Conservation (phyloP, 1,140 invertebrate species). For the Musca vetustissima region DNA sequence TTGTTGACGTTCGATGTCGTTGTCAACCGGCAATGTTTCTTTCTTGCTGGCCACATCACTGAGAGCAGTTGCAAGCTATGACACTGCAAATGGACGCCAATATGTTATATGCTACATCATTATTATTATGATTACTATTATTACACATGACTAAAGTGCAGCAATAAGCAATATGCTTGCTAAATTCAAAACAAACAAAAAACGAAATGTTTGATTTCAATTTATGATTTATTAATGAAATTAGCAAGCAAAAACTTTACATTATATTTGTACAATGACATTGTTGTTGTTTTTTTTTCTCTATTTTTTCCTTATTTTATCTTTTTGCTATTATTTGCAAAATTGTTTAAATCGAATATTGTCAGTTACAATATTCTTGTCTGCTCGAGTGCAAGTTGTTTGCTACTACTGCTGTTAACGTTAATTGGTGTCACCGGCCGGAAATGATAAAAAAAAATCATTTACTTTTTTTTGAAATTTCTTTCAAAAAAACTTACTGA, state of each 20-base stretch:
- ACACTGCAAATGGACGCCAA: too few species aligned
- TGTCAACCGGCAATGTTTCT: background rate
- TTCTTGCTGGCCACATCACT: background rate
- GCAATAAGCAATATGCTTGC: too few species aligned
- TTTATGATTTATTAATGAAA: conserved; percentile 19
- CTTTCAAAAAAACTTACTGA: background rate
- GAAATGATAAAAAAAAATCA: conserved; percentile 14
- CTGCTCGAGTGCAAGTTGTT: background rate
- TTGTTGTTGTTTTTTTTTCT: too few species aligned
- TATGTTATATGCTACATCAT: too few species aligned
- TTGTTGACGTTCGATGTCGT: background rate
- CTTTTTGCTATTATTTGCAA: too few species aligned
- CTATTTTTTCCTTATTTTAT: too few species aligned
- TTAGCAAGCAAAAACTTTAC: background rate
- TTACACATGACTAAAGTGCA: too few species aligned
- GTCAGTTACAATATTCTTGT: background rate
- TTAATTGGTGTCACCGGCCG: conserved; percentile 19
- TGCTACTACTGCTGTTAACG: background rate
- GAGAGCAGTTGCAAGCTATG: too few species aligned
- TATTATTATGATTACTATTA: too few species aligned
- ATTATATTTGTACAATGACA: background rate
- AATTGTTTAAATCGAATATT: too few species aligned
- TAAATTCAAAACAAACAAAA: background rate
- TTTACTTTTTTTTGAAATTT: background rate
- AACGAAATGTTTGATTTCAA: too few species aligned